phyloP scores from a whole-genome alignment of 2,113 vertebrate genomes.

The Delphinus delphis region DNA sequence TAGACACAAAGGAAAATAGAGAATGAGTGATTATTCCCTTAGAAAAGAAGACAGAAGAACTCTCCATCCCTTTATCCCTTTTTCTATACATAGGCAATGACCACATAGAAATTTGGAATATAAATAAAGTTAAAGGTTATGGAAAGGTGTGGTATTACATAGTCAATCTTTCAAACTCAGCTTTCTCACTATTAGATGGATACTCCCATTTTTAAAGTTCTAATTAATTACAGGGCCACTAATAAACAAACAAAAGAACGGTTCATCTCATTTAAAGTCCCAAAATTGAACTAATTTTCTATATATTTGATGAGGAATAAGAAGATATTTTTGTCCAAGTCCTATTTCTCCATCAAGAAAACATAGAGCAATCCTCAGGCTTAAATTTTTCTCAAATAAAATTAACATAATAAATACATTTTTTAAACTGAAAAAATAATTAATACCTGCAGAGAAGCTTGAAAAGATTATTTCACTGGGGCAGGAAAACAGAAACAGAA shows the following conservation, averaged over 20 bases:
- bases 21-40: background rate
- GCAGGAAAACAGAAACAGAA: background rate
- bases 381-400: constrained; percentile 46
- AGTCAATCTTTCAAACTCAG: background rate
- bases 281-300: constrained; percentile 19
- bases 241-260: constrained; percentile 21
- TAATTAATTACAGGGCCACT: background rate
- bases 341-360: background rate
- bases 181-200: background rate
- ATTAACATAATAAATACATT: background rate
- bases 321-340: background rate
- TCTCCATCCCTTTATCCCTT: background rate
- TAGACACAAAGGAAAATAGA: background rate
- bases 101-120: background rate
- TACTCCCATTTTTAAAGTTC: background rate
- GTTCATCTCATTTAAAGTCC: background rate
- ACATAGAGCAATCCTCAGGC: background rate
- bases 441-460: background rate
- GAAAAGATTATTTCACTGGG: background rate
- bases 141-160: background rate
- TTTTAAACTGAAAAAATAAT: constrained; percentile 28
- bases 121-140: constrained; percentile 31
- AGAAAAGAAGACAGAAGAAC: background rate
- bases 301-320: background rate
- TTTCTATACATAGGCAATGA: background rate